Percentiles rank a stretch among this genome's conserved stretches.
Evolutionary conservation across 23 tunicate genomes (phyloP).

Genomic region (Styela clava): DNA sequence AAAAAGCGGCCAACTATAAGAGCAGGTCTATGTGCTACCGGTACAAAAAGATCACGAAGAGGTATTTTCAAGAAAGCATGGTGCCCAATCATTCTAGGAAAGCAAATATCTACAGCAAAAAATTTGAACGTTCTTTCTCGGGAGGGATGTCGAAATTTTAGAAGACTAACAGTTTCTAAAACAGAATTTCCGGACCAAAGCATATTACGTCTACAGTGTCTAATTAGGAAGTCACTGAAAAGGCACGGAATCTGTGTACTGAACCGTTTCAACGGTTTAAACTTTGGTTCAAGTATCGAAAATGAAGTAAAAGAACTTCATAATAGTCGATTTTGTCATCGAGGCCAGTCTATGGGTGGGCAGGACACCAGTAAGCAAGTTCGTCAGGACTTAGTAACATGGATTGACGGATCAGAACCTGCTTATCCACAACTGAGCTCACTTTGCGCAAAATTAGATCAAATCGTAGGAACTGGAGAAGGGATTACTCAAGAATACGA

Average conservation of each 20-base stretch:
- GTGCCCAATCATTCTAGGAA: not conserved
- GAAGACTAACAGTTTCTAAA: not conserved
- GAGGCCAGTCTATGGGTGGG: constrained; percentile 42
- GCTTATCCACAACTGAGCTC: constrained; percentile 26
- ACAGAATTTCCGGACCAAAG: not conserved
- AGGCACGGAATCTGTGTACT: constrained; percentile 14
- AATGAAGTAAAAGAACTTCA: constrained; percentile 29
- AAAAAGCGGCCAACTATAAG: too few relatives aligned
- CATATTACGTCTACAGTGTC: not conserved
- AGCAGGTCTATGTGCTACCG: not conserved
- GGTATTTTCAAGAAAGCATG: not conserved
- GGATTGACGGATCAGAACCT: constrained; percentile 45
- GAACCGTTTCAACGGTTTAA: not conserved
- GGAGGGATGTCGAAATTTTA: not conserved
- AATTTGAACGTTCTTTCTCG: not conserved
- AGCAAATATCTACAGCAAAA: not conserved
- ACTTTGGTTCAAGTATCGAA: constrained; percentile 50
- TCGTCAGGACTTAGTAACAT: constrained; percentile 49
- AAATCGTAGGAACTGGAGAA: not conserved
- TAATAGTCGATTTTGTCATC: constrained; percentile 67
- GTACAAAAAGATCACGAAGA: not conserved
- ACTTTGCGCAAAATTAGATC: constrained; percentile 58
- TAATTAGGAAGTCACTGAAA: not conserved
- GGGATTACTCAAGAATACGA: not conserved
- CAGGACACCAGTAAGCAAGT: constrained; percentile 21